phyloP scores from a whole-genome alignment of 2,888 invertebrate genomes.

The Ferdinandea cuprea region DNA sequence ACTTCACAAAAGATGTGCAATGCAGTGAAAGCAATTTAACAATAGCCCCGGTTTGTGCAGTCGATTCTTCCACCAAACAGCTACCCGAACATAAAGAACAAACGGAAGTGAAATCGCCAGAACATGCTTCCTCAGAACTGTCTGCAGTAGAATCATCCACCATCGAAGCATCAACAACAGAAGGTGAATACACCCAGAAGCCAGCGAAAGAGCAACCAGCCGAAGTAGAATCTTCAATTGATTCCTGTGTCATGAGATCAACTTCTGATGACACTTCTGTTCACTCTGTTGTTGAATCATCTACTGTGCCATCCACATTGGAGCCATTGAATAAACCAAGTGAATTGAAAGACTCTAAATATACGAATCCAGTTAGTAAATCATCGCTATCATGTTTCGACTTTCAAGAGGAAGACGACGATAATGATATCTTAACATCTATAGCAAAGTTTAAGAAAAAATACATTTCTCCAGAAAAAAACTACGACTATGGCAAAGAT shows the following conservation, averaged over 20 bases:
- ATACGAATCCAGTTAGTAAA: conserved; percentile 26
- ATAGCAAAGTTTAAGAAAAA: conserved; percentile 79
- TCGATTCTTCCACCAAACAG: no score
- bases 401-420: conserved; percentile 90
- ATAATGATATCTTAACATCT: conserved; percentile 82
- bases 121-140: background rate
- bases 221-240: background rate
- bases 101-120: no score
- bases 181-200: background rate
- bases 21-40: no score
- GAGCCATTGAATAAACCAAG: background rate
- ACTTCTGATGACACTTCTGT: background rate
- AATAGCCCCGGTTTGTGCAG: no score
- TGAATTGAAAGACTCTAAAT: conserved; percentile 6
- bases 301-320: background rate
- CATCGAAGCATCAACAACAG: background rate
- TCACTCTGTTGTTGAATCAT: background rate
- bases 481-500: conserved; percentile 45
- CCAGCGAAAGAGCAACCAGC: background rate
- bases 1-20: no score
- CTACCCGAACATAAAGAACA: no score
- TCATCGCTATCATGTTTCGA: conserved; percentile 88
- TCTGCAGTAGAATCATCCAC: background rate
- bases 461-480: conserved; percentile 77
- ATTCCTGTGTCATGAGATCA: background rate